Evolutionary conservation across 2,888 invertebrate genomes (phyloP).

Genomic region (Acanthosepion lycidas): DNA sequence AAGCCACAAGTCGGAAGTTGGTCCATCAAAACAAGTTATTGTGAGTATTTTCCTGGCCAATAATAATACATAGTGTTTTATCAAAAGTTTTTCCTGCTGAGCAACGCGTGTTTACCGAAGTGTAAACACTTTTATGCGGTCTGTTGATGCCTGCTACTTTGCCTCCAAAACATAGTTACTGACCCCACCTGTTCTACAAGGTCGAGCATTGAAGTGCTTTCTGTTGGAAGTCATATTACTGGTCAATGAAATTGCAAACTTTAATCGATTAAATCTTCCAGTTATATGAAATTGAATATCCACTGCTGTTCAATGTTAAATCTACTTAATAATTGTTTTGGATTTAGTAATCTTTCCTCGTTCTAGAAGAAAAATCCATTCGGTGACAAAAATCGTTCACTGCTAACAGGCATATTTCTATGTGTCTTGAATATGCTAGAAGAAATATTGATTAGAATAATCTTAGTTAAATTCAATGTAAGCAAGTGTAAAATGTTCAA

Average conservation of each 20-base stretch:
- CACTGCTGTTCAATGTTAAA: too few relatives aligned
- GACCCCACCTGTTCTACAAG: neutral
- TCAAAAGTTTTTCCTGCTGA: constrained; percentile 6
- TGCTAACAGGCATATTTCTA: too few relatives aligned
- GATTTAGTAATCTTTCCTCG: too few relatives aligned
- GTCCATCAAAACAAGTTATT: constrained; percentile 33
- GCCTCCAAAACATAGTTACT: neutral
- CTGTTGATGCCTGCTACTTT: neutral
- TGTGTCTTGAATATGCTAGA: too few relatives aligned
- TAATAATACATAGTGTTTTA: neutral
- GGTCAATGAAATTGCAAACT: neutral
- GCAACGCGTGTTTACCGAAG: constrained; percentile 6
- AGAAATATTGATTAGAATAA: too few relatives aligned
- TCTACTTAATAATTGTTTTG: too few relatives aligned
- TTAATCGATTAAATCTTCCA: neutral
- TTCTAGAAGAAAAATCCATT: too few relatives aligned
- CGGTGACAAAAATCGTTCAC: too few relatives aligned
- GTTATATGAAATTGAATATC: too few relatives aligned
- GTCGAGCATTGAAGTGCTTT: neutral
- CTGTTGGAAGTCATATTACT: neutral
- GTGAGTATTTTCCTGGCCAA: neutral
- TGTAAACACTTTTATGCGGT: constrained; percentile 1
- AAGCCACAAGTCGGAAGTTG: constrained; percentile 33
- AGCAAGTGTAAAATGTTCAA: too few relatives aligned
- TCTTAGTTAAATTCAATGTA: too few relatives aligned